Conservation (phyloP, 2,113 vertebrate genomes). For the Ellobius talpinus region DNA sequence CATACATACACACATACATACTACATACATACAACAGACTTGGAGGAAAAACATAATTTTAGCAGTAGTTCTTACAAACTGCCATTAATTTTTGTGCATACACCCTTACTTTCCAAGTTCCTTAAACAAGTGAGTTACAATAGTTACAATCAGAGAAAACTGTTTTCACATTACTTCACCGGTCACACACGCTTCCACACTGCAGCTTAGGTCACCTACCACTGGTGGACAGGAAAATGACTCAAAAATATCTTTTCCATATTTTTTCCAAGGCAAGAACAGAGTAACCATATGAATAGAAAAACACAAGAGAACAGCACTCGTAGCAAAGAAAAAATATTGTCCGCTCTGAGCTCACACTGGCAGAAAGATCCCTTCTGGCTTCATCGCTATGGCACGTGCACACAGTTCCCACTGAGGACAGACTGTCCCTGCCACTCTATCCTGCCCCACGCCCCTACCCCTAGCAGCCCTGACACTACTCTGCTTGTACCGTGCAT, state of each 20-base stretch:
- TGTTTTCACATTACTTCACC: neutral
- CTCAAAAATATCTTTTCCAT: neutral
- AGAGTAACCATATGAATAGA: neutral
- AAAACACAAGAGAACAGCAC: neutral
- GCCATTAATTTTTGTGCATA: neutral
- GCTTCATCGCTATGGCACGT: neutral
- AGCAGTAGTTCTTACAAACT: slow-evolving; percentile 1
- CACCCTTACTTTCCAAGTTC: slow-evolving; percentile 13
- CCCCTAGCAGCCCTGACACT: neutral
- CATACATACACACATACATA: neutral
- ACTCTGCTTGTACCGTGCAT: neutral
- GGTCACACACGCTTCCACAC: neutral
- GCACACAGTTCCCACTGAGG: neutral
- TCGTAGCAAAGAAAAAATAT: neutral
- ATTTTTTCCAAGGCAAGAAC: slow-evolving; percentile 12
- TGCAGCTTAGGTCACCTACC: neutral
- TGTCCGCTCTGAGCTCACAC: neutral
- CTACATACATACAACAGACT: neutral
- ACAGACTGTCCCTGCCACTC: neutral
- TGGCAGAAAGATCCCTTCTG: neutral
- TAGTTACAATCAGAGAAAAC: neutral
- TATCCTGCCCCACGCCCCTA: accelerated
- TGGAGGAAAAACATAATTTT: neutral
- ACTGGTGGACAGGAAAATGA: neutral
- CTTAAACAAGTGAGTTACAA: neutral